Conservation (phyloP, 2,797 vertebrate genomes). For the Sebastes vulpes region DNA sequence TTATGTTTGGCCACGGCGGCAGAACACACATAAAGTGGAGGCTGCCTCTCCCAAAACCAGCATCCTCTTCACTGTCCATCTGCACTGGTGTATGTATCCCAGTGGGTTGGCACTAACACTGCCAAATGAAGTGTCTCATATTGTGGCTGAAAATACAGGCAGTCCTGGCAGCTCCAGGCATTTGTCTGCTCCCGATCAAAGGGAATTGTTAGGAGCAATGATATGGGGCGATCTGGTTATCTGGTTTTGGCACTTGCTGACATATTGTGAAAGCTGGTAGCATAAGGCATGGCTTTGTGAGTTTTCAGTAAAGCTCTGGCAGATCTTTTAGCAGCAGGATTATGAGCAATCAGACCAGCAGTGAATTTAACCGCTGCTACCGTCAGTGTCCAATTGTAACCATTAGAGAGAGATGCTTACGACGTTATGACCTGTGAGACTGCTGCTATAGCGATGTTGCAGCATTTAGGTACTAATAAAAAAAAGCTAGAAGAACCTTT, state of each 20-base stretch:
- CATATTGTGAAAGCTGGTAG: slow-evolving; percentile 13
- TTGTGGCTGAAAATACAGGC: slow-evolving; percentile 15
- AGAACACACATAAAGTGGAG: neutral
- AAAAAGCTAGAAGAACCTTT: neutral
- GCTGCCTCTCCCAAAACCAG: slow-evolving; percentile 14
- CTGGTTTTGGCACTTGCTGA: slow-evolving; percentile 30
- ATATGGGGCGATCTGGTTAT: slow-evolving; percentile 23
- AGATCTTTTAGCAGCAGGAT: slow-evolving; percentile 29
- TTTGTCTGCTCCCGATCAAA: slow-evolving; percentile 28
- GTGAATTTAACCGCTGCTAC: slow-evolving; percentile 1
- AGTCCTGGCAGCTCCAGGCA: neutral
- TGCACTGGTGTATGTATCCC: slow-evolving; percentile 2
- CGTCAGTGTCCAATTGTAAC: slow-evolving; percentile 4
- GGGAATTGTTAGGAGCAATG: slow-evolving; percentile 8
- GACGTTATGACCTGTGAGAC: neutral
- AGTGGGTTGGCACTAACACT: neutral
- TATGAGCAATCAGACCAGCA: slow-evolving; percentile 28
- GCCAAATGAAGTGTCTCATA: slow-evolving; percentile 20
- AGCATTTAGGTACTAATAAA: slow-evolving; percentile 18
- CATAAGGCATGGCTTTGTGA: slow-evolving; percentile 10
- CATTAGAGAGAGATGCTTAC: slow-evolving; percentile 4
- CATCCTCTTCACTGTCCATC: slow-evolving; percentile 14
- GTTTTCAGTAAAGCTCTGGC: slow-evolving; percentile 36
- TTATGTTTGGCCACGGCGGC: slow-evolving; percentile 31
- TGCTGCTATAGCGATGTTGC: neutral